Percentiles rank a stretch among this genome's conserved stretches.
Conservation (phyloP, 2,113 vertebrate genomes). For the Oncorhynchus keta region DNA sequence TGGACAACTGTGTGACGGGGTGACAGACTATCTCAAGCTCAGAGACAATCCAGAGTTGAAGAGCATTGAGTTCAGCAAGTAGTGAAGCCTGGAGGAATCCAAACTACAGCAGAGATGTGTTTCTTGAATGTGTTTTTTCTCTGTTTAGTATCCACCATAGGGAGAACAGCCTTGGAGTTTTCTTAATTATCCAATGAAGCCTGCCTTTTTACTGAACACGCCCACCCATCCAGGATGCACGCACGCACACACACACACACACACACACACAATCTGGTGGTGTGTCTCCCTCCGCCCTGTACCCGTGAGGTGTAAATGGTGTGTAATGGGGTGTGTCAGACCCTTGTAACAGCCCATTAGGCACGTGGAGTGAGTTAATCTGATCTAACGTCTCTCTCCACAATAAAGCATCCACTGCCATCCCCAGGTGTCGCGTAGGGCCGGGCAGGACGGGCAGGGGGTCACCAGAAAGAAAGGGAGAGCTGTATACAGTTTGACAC, state of each 20-base stretch:
- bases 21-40: slow-evolving; percentile 18
- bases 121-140: slow-evolving; percentile 19
- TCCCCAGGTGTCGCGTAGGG: background rate
- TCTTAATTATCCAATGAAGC: slow-evolving; percentile 62
- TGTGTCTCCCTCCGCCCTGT: slow-evolving; percentile 76
- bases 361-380: slow-evolving; percentile 83
- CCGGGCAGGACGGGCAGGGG: background rate
- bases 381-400: slow-evolving; percentile 82
- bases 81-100: slow-evolving; percentile 8
- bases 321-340: slow-evolving; percentile 92
- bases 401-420: slow-evolving; percentile 67
- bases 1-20: slow-evolving; percentile 8
- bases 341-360: slow-evolving; percentile 89
- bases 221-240: slow-evolving; percentile 52
- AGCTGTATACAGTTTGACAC: slow-evolving; percentile 37
- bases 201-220: slow-evolving; percentile 41
- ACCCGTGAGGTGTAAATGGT: slow-evolving; percentile 88
- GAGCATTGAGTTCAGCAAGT: slow-evolving; percentile 32
- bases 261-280: slow-evolving; percentile 34
- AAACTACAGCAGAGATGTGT: slow-evolving; percentile 15
- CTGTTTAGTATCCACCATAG: slow-evolving; percentile 22
- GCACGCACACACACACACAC: slow-evolving; percentile 5
- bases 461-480: background rate
- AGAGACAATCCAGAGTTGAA: slow-evolving; percentile 40
- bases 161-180: slow-evolving; percentile 27